Evolutionary conservation across 2,888 invertebrate genomes (phyloP), one percentile per base, ranked within the genome.

Genomic region (Lutraria lutraria): DNA sequence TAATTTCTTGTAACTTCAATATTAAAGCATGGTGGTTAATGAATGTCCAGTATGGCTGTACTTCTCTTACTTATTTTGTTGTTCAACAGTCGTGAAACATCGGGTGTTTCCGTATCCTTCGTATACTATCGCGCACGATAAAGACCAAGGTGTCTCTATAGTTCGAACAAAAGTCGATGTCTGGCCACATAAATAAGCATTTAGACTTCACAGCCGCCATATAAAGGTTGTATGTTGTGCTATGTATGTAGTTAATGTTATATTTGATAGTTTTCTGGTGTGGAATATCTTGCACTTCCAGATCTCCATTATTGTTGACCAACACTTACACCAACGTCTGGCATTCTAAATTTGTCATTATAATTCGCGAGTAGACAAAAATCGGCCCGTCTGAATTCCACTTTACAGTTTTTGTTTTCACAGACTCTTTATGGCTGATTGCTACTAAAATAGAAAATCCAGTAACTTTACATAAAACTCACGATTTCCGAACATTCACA

Each of bases 321-420:
- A n/a, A 21, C 63, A 63, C 21, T 63, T n/a, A 63, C 19, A n/a
- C 6, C 63, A n/a, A 63, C 0, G 21, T 63, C 63, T 63, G 63
- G 21, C n/a, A n/a, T 63, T 63, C 63, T n/a, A 21, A 63, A 63
- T 63, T n/a, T 63, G 63, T 63, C 63, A 63, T n/a, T 21, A 63
- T 63, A n/a, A n/a, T 63, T 63, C n/a, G 63, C n/a, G 63, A 63
- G n/a, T 63, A n/a, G 63, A 63, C 63, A 63, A 63, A 63, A 63
- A 43, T 43, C 43, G 1, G 21, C n/a, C 63, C 21, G 6, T 63
- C 63, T 63, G n/a, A n/a, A 63, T 19, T 63, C n/a, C n/a, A 10
- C 19, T n/a, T 63, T 8, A 21, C 8, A n/a, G 10, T 21, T 8
- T 63, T 8, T 15, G 16, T 56, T 56, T 15, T 56, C 19, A 8